Base-by-base conservation (phyloP, 2,888 invertebrate species). In the Koerneria pararmatus region DNA sequence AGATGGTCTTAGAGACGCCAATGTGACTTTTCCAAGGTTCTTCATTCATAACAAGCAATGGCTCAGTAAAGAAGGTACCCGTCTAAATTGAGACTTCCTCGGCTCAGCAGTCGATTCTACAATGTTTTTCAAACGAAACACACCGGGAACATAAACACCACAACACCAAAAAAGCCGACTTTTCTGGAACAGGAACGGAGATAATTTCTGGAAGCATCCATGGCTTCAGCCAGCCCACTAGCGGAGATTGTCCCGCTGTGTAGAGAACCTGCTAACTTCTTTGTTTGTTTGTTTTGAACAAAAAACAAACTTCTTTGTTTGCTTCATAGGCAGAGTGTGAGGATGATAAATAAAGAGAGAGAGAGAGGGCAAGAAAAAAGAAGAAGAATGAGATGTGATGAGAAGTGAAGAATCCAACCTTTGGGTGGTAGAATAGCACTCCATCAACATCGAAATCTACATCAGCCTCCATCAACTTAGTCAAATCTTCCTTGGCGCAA, bases 211-310 rank as follows among this genome's bases (percentile, higher is more conserved):
- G 78, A 22, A 83, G 58, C 83, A 83, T 83, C 74, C 78, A 83
- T 22, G 83, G 83, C 66, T 90, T 92, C 1, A 97, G 86, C 95
- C 95, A 97, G 1, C 90, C 90, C 1, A 95, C 92, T 8, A 97
- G 85, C 0, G 95, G 94, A 0, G 93, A 92, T 59, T 87, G 85
- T 1, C 92, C 92, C 62, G 89, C 86, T 6, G 88, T 87, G 82
- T 97, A 97, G 75, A 71, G 59, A 1, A 73, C 75, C 74, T 78
- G 31, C n/a, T n/a, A n/a, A n/a, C n/a, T 60, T 71, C 66, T 3
- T 29, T 67, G 32, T 22, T 11, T 27, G 34, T 22, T 35, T 22
- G 27, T n/a, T n/a, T n/a, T n/a, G n/a, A n/a, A n/a, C n/a, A n/a
- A n/a, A n/a, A n/a, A n/a, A n/a, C n/a, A n/a, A n/a, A n/a, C n/a